Percentiles rank a stretch among this genome's conserved stretches.
Conservation (phyloP, 1,140 invertebrate genomes). For the Leptopilina boulardi region DNA sequence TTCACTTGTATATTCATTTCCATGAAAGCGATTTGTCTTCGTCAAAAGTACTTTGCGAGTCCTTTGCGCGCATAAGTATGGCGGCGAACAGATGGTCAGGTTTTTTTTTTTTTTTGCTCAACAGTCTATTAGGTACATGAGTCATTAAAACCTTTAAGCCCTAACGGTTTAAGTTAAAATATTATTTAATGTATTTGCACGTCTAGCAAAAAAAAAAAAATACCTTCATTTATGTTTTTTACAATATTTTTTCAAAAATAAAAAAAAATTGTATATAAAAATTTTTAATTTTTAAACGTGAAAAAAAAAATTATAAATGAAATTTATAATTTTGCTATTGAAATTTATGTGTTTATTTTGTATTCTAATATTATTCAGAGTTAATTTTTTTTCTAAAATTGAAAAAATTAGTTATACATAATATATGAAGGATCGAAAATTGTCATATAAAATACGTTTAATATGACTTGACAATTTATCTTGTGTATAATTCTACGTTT, state of each 20-base stretch:
- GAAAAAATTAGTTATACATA: no score
- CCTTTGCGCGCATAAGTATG: slow-evolving; percentile 7
- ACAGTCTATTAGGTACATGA: not conserved
- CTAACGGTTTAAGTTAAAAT: not conserved
- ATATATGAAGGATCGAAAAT: no score
- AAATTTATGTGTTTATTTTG: no score
- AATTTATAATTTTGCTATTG: no score
- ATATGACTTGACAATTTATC: not conserved
- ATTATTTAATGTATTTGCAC: not conserved
- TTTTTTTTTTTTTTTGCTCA: no score
- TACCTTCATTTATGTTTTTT: not conserved
- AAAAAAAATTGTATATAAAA: no score
- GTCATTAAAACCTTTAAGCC: slow-evolving; percentile 15
- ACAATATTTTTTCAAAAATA: no score
- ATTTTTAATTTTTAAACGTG: no score
- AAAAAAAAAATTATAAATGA: no score
- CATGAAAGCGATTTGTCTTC: slow-evolving; percentile 16
- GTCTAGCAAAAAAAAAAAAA: not conserved
- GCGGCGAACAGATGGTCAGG: not conserved
- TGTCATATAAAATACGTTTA: no score
- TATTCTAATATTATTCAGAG: no score
- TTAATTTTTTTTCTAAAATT: no score
- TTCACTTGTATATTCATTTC: slow-evolving; percentile 5
- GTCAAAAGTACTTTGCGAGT: slow-evolving; percentile 3
- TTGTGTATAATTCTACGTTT: not conserved